phyloP scores from a whole-genome alignment of 2,797 vertebrate species.

The Pipistrellus nathusii region DNA sequence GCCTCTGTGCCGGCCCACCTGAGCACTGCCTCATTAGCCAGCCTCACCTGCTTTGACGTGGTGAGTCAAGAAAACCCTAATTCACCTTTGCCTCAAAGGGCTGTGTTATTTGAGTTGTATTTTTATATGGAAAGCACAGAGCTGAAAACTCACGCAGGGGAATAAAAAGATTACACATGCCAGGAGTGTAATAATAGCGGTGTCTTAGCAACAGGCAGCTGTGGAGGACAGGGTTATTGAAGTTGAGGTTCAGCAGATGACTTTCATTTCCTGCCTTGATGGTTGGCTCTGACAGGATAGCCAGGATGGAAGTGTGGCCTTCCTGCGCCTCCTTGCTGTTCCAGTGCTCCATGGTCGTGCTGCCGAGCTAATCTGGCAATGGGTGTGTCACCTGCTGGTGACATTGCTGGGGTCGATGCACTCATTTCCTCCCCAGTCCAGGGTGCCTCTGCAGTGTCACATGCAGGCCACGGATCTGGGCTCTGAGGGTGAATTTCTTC shows the following conservation, averaged over 20 bases:
- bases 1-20: not conserved
- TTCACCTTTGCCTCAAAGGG: conserved; percentile 44
- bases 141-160: conserved; percentile 36
- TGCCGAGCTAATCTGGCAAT: not conserved
- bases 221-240: conserved; percentile 10
- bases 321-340: not conserved
- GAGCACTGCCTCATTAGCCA: not conserved
- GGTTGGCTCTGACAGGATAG: conserved; percentile 1
- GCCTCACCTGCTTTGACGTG: not conserved
- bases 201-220: conserved; percentile 72
- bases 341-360: not conserved
- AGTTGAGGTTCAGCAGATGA: not conserved
- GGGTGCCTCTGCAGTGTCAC: not conserved
- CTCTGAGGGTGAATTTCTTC: not conserved
- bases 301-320: not conserved
- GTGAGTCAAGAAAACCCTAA: conserved; percentile 17
- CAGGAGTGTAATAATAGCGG: not conserved
- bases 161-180: conserved; percentile 54
- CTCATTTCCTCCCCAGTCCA: not conserved
- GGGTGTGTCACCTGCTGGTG: not conserved
- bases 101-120: conserved; percentile 51
- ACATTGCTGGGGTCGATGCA: no score
- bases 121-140: conserved; percentile 32
- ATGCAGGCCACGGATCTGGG: not conserved
- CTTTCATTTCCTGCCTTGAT: conserved; percentile 42